phyloP scores from a whole-genome alignment of 1,140 invertebrate species.

The Phymastichus coffea region DNA sequence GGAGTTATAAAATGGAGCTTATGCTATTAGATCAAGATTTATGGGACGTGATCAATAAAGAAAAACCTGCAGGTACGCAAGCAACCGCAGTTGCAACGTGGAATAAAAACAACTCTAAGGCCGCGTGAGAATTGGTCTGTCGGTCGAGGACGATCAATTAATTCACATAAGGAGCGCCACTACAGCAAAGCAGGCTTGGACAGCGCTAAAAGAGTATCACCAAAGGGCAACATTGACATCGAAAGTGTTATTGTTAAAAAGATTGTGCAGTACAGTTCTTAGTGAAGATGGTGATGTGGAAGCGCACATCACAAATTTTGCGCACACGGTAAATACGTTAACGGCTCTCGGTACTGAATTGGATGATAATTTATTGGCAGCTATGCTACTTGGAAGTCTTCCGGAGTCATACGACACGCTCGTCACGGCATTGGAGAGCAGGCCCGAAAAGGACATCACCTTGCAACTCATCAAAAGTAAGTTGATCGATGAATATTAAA shows the following conservation, averaged over 20 bases:
- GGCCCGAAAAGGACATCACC: slow-evolving; percentile 26
- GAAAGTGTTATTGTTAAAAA: slow-evolving; percentile 1
- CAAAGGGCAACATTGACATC: slow-evolving; percentile 1
- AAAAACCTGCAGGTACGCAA: not conserved
- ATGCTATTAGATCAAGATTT: slow-evolving; percentile 25
- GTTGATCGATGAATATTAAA: slow-evolving; percentile 24
- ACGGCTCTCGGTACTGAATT: not conserved
- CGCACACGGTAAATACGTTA: not conserved
- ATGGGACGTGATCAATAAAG: slow-evolving; percentile 14
- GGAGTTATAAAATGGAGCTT: slow-evolving; percentile 30
- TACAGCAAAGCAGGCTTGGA: slow-evolving; percentile 19
- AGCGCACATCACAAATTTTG: not conserved
- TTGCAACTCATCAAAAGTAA: slow-evolving; percentile 13
- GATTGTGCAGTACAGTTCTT: not conserved
- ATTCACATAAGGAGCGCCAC: slow-evolving; percentile 5
- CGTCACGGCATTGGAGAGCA: slow-evolving; percentile 26
- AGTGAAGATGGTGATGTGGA: slow-evolving; percentile 7
- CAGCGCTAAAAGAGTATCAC: slow-evolving; percentile 20
- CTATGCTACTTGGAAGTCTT: slow-evolving; percentile 23
- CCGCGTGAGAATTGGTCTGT: slow-evolving; percentile 15
- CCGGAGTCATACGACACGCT: slow-evolving; percentile 26
- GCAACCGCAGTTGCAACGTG: not conserved
- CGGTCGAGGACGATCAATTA: slow-evolving; percentile 23
- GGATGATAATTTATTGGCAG: slow-evolving; percentile 20
- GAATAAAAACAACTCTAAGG: slow-evolving; percentile 1